Evolutionary conservation across 2,797 vertebrate species (phyloP).

Genomic region (Anabacerthia variegaticeps): DNA sequence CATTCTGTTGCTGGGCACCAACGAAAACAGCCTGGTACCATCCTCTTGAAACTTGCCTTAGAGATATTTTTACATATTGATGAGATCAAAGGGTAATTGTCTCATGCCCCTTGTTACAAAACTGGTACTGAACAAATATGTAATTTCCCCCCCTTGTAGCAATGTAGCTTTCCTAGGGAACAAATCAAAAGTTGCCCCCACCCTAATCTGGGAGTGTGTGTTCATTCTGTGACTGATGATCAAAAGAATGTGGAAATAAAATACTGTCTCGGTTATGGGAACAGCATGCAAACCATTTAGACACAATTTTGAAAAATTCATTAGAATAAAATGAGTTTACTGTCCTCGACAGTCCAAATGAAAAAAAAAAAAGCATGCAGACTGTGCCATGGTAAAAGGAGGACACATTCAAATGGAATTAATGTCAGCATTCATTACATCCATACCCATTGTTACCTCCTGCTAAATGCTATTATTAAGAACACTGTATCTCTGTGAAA

Average conservation of each 20-base stretch:
- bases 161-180: not conserved
- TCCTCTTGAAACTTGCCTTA: not conserved
- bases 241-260: not conserved
- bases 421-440: not conserved
- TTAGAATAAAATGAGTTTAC: not conserved
- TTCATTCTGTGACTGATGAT: not conserved
- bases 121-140: not conserved
- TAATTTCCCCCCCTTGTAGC: not conserved
- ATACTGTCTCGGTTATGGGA: not conserved
- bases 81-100: not conserved
- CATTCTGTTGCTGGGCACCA: not conserved
- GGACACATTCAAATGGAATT: not conserved
- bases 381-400: not conserved
- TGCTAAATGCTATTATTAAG: not conserved
- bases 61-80: not conserved
- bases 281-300: not conserved
- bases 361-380: not conserved
- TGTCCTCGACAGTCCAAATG: not conserved
- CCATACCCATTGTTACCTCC: not conserved
- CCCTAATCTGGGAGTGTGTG: not conserved
- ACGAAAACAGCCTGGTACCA: rapidly evolving
- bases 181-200: not conserved
- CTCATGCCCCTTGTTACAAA: not conserved
- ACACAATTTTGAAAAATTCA: not conserved
- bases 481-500: not conserved